Conservation (phyloP, 2,888 invertebrate species). For the Hyposoter dolosus region DNA sequence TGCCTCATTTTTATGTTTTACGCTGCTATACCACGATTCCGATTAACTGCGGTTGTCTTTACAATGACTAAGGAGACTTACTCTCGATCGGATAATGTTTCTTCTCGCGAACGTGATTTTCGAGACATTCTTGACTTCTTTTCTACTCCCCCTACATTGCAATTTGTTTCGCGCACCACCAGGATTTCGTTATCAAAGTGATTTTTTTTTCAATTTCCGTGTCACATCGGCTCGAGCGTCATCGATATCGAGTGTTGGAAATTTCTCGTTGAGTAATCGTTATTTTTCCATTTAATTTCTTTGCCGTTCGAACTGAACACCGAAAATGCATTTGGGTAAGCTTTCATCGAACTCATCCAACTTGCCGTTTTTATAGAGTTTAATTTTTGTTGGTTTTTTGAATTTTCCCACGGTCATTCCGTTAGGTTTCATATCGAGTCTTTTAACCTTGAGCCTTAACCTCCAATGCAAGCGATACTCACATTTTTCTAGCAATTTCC, state of each 20-base stretch:
- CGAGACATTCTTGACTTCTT: not conserved
- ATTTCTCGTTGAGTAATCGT: not conserved
- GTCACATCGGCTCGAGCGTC: not conserved
- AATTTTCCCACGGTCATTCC: not conserved
- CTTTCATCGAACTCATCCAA: not conserved
- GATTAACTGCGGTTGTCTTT: too few species aligned
- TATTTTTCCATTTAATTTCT: not conserved
- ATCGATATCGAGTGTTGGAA: not conserved
- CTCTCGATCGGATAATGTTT: not conserved
- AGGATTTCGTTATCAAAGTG: not conserved
- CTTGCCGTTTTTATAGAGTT: conserved; percentile 83
- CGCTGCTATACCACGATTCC: too few species aligned
- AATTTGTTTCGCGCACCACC: not conserved
- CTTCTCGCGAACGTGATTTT: not conserved
- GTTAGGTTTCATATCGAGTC: not conserved
- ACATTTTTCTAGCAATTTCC: too few species aligned
- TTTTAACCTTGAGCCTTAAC: not conserved
- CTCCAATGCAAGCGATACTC: too few species aligned
- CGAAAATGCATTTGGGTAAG: not conserved
- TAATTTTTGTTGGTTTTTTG: too few species aligned
- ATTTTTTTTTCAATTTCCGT: not conserved
- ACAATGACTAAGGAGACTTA: too few species aligned
- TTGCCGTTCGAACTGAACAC: not conserved
- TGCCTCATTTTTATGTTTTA: too few species aligned
- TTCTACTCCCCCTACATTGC: not conserved